phyloP scores from a whole-genome alignment of 2,888 invertebrate species.

The Standfussiana lucernea region DNA sequence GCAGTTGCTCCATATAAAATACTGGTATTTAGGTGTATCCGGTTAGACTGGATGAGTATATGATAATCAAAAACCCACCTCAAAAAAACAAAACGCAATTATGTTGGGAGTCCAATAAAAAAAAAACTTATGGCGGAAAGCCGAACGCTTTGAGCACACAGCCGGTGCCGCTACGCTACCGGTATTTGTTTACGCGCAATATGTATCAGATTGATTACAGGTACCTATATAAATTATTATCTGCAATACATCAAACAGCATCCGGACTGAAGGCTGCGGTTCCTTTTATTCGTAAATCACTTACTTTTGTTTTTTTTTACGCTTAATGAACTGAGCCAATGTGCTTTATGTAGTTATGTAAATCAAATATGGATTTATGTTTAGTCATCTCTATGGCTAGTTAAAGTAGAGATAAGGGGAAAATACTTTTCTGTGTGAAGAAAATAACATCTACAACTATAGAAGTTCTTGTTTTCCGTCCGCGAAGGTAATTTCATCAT shows the following conservation, averaged over 20 bases:
- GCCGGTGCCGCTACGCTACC: conserved; percentile 37
- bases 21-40: background rate
- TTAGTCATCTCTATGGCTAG: background rate
- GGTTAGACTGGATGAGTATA: background rate
- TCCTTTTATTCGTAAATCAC: conserved; percentile 48
- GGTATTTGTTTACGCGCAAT: conserved; percentile 65
- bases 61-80: background rate
- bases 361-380: background rate
- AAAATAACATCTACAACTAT: background rate
- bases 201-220: conserved; percentile 60
- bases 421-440: background rate
- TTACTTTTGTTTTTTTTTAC: conserved; percentile 39
- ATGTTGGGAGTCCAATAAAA: conserved; percentile 2
- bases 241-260: conserved; percentile 46
- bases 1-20: background rate
- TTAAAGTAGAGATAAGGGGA: background rate
- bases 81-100: background rate
- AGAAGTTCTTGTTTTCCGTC: no score
- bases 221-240: conserved; percentile 67
- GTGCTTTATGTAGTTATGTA: conserved; percentile 22
- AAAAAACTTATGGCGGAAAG: conserved; percentile 62
- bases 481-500: no score
- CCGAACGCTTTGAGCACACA: conserved; percentile 65
- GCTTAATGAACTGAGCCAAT: conserved; percentile 44
- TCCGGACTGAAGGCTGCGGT: conserved; percentile 34